These are phyloP conservation scores for Mesochorus sp. DNA, from an alignment of 2,888 invertebrate species.

Conservation along the genomic window DNA sequence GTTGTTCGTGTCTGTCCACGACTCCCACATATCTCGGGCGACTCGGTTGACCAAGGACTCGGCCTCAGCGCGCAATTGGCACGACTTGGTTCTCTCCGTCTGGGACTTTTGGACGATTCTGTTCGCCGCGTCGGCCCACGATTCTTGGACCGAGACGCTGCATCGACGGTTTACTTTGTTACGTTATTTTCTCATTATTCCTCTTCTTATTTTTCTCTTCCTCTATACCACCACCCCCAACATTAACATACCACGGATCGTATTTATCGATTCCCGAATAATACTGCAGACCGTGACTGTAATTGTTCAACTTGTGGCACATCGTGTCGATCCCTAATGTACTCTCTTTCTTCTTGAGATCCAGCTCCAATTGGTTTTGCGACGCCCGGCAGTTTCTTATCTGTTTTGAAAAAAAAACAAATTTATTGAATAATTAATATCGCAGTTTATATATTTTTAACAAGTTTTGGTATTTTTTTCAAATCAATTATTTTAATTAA, in stretches of 20 bases:
- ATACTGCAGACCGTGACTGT: constrained; percentile 91
- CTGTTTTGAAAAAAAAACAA: constrained; percentile 77
- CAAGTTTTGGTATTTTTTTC: neutral
- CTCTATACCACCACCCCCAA: constrained; percentile 4
- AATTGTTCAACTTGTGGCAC: constrained; percentile 93
- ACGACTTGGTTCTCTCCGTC: constrained; percentile 90
- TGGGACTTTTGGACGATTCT: constrained; percentile 90
- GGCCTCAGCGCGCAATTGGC: constrained; percentile 90
- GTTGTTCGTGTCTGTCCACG: constrained; percentile 93
- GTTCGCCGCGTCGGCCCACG: constrained; percentile 93
- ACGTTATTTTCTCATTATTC: too few species aligned
- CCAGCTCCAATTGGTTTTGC: constrained; percentile 94
- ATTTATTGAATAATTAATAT: too few species aligned
- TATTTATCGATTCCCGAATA: constrained; percentile 94
- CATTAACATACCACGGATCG: constrained; percentile 89
- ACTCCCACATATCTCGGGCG: constrained; percentile 93
- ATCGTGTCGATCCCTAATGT: constrained; percentile 93
- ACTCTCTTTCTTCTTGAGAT: constrained; percentile 93
- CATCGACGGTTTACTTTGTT: too few species aligned
- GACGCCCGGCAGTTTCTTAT: constrained; percentile 90
- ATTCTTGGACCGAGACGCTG: constrained; percentile 89
- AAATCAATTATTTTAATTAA: too few species aligned
- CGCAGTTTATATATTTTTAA: too few species aligned
- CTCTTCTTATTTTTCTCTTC: neutral
- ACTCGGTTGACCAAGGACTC: constrained; percentile 91